Conservation (phyloP, 64 coral and sea anemone species). For the Pachyseris speciosa region DNA sequence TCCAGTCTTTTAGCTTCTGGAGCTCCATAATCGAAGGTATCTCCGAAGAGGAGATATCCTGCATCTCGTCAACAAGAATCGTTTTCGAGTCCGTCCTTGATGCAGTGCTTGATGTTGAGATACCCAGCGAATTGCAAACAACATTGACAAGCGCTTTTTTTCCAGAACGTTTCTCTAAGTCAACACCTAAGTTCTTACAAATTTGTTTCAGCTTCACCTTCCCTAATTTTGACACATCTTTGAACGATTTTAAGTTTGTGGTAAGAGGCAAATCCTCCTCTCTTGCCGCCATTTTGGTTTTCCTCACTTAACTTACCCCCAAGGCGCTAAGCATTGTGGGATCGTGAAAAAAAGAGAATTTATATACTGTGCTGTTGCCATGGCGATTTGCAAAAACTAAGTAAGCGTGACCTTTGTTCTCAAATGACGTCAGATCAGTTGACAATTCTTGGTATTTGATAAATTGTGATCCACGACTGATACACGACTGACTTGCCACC, state of each 20-base stretch:
- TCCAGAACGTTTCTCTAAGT: constrained; percentile 41
- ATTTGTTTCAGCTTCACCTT: constrained; percentile 16
- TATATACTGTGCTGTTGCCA: too few relatives aligned
- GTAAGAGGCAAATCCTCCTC: constrained; percentile 19
- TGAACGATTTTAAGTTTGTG: constrained; percentile 41
- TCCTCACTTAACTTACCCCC: constrained; percentile 32
- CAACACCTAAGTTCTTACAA: constrained; percentile 34
- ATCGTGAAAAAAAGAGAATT: background rate
- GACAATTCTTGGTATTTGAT: too few relatives aligned
- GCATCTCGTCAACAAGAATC: constrained; percentile 3
- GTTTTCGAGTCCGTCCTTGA: background rate
- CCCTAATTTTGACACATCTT: constrained; percentile 47
- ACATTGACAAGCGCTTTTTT: constrained; percentile 62
- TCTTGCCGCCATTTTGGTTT: background rate
- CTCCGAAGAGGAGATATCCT: constrained; percentile 13
- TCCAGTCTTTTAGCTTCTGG: constrained; percentile 58
- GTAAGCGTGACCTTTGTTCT: too few relatives aligned
- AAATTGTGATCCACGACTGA: too few relatives aligned
- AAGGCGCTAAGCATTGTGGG: constrained; percentile 76
- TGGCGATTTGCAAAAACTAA: too few relatives aligned
- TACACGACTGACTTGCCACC: too few relatives aligned
- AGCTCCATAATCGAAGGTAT: constrained; percentile 37
- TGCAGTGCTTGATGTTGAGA: constrained; percentile 50
- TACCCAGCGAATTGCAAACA: constrained; percentile 41
- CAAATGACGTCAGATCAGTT: too few relatives aligned